Evolutionary conservation across 2,888 invertebrate genomes (phyloP).

Genomic region (Celastrina argiolus): DNA sequence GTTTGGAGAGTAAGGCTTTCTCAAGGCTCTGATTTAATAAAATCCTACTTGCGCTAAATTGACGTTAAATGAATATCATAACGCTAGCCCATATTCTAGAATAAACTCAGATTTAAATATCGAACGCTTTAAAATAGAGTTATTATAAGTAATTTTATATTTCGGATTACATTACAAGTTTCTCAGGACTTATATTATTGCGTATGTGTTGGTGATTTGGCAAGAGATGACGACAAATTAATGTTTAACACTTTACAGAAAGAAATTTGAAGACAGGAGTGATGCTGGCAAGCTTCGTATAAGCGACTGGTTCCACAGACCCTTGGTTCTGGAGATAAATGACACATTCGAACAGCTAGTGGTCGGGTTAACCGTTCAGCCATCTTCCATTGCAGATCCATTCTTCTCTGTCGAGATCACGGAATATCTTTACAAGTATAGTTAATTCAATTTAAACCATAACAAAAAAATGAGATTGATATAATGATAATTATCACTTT

Average conservation of each 20-base stretch:
- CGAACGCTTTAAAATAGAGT: too few relatives aligned
- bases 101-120: too few relatives aligned
- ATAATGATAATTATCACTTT: too few relatives aligned
- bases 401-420: conserved; percentile 27
- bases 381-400: conserved; percentile 23
- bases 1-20: too few relatives aligned
- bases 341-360: conserved; percentile 22
- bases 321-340: conserved; percentile 21
- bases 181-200: not conserved
- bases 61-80: too few relatives aligned
- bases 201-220: not conserved
- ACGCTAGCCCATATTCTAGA: too few relatives aligned
- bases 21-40: too few relatives aligned
- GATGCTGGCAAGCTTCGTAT: conserved; percentile 20
- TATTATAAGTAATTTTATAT: too few relatives aligned
- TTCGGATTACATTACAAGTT: too few relatives aligned
- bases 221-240: not conserved
- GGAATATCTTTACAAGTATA: conserved; percentile 45
- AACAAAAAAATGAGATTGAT: too few relatives aligned
- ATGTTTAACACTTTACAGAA: conserved; percentile 21
- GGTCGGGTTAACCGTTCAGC: conserved; percentile 25
- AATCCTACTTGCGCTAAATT: too few relatives aligned
- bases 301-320: conserved; percentile 29
- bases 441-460: not conserved
- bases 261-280: conserved; percentile 22